phyloP scores from a whole-genome alignment of 1,140 invertebrate genomes.

The Andricus grossulariae region DNA sequence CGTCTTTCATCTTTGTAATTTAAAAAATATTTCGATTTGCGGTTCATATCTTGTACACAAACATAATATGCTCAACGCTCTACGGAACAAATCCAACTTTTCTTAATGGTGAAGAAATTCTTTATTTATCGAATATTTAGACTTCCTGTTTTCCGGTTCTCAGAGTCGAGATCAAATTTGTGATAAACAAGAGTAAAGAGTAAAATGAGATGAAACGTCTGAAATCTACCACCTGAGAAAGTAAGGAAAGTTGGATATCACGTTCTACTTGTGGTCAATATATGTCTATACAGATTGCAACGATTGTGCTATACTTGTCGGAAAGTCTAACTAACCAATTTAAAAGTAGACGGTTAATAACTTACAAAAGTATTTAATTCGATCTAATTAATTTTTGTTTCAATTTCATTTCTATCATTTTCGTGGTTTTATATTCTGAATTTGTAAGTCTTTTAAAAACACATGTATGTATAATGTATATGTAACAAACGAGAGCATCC shows the following conservation, averaged over 20 bases:
- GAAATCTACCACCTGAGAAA: conserved; percentile 15
- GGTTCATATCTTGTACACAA: background rate
- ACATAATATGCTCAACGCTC: background rate
- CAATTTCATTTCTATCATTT: background rate
- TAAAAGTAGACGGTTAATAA: background rate
- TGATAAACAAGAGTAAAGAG: background rate
- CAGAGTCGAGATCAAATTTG: too few relatives aligned
- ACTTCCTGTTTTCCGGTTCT: too few relatives aligned
- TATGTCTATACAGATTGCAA: conserved; percentile 18
- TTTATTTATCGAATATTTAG: too few relatives aligned
- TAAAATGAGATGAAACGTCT: conserved; percentile 21
- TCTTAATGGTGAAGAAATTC: too few relatives aligned
- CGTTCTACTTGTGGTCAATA: conserved; percentile 23
- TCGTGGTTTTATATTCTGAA: conserved; percentile 2
- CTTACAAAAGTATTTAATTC: background rate
- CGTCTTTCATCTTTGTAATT: background rate
- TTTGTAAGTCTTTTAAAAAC: conserved; percentile 6
- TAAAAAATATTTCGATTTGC: background rate
- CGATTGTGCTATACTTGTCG: conserved; percentile 2
- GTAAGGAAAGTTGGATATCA: conserved; percentile 27
- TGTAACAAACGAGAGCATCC: conserved; percentile 23
- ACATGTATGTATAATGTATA: conserved; percentile 17
- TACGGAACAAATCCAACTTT: too few relatives aligned
- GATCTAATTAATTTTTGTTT: too few relatives aligned
- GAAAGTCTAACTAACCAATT: background rate